A percentile compares a stretch with the other conserved stretches of the same genome.
phyloP scores from a whole-genome alignment of 2,113 vertebrate species.

The Tyto alba region DNA sequence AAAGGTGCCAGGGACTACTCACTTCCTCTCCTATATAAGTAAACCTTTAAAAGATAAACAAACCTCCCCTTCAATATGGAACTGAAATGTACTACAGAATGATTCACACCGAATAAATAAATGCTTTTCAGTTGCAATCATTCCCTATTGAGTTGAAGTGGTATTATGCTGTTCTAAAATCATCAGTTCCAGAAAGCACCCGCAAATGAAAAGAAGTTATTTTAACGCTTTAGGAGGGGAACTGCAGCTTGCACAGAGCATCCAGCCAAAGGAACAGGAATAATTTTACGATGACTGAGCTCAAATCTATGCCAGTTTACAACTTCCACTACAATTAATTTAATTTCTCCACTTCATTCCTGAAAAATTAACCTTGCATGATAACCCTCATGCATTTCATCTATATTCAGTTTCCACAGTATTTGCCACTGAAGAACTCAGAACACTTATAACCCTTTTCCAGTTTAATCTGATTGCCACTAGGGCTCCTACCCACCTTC shows the following conservation, averaged over 20 bases:
- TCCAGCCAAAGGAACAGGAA: background rate
- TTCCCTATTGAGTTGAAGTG: conserved; percentile 29
- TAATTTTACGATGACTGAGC: background rate
- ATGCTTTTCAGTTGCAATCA: conserved; percentile 35
- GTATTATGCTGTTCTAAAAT: conserved; percentile 3
- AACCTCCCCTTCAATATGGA: background rate
- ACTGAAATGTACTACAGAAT: background rate
- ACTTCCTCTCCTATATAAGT: background rate
- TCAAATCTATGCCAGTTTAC: background rate
- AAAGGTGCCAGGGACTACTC: background rate
- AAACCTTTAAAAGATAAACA: background rate
- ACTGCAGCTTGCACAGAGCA: background rate
- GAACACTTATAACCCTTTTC: background rate
- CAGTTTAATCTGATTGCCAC: background rate
- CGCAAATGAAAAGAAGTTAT: background rate
- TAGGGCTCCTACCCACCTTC: background rate
- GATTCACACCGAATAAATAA: conserved; percentile 36
- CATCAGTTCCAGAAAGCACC: background rate
- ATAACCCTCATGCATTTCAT: background rate
- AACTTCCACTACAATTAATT: background rate
- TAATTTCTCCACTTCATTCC: background rate
- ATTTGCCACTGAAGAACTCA: background rate
- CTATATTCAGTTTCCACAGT: background rate
- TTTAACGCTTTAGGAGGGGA: background rate
- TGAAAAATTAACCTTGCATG: background rate